Base-by-base conservation (phyloP, 2,797 vertebrate genomes). In the Odontamblyopus lacepedii region DNA sequence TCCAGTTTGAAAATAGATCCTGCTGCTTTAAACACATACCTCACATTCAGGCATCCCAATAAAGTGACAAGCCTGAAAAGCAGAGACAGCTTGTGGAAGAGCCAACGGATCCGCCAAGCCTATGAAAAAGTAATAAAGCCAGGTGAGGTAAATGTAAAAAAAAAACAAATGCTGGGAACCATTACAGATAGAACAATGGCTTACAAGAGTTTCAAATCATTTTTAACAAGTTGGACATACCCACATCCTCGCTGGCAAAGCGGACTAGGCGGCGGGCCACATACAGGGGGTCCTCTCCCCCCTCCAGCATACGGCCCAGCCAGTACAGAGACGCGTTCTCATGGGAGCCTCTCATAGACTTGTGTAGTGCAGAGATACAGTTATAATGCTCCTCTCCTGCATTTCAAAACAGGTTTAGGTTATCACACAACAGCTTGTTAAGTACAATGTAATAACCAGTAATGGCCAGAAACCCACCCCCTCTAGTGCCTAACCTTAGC, bases 1-100 rank as follows among this genome's bases (percentile, higher is more conserved):
- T 19, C 6, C 13, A 19, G 35, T 23, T 19, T 44, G 35, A 64
- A 38, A 63, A 63, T 2, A 8, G 16, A 48, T 51, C 4, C 19
- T 23, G 2, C 19, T 2, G 61, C 41, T 29, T 61, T 72, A 13
- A 60, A 63, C 48, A 23, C 78, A 87, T 92, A 98, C 98, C 95
- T 99, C 97, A 83, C 98, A 99, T 86, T 99, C 97, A 0, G 98
- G 98, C 98, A 99, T 99, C 84, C 97, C 98, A 60, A 99, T 98
- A 70, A 98, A 96, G 86, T 99, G 97, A 84, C 97, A 98, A 83
- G 96, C 96, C 87, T 99, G 98, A 88, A 97, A 98, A 72, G 97
- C 91, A 30, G 97, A 95, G 67, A 99, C 97, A 19, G 98, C 96
- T 88, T 99, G 98, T 19, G 95, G 91, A 77, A 99, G 93, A 26